phyloP scores from a whole-genome alignment of 2,113 vertebrate genomes.

The Manacus vitellinus region DNA sequence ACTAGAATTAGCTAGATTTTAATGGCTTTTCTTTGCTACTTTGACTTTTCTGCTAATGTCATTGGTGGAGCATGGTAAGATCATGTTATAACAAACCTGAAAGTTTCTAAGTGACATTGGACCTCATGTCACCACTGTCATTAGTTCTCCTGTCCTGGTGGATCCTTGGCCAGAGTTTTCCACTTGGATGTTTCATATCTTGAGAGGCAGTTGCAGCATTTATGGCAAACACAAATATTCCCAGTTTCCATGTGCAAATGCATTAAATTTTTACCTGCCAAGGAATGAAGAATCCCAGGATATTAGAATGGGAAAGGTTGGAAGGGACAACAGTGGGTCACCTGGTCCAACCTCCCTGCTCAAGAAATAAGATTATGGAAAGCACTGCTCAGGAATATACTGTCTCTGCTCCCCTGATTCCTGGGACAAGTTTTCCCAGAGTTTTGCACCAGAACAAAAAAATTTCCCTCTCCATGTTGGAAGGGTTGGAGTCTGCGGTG shows the following conservation, averaged over 20 bases:
- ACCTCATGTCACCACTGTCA: background rate
- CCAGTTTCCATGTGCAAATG: background rate
- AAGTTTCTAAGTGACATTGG: fast-evolving
- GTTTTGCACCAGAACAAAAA: background rate
- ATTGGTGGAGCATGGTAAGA: background rate
- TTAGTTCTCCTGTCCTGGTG: background rate
- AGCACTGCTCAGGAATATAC: background rate
- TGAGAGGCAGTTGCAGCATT: fast-evolving
- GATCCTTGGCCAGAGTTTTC: background rate
- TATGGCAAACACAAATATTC: background rate
- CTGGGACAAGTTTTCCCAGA: background rate
- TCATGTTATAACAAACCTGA: background rate
- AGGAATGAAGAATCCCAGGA: background rate
- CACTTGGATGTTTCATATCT: background rate
- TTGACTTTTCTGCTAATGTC: background rate
- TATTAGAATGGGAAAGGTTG: background rate
- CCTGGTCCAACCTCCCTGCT: background rate
- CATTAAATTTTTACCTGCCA: background rate
- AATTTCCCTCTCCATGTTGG: fast-evolving
- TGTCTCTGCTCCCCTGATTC: background rate
- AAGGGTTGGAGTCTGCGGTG: fast-evolving
- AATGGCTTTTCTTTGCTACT: background rate
- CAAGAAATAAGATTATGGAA: background rate
- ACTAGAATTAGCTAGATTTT: background rate
- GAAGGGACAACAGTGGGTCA: background rate